phyloP scores from a whole-genome alignment of 2,797 vertebrate genomes.

The Halcyon smyrnensis region DNA sequence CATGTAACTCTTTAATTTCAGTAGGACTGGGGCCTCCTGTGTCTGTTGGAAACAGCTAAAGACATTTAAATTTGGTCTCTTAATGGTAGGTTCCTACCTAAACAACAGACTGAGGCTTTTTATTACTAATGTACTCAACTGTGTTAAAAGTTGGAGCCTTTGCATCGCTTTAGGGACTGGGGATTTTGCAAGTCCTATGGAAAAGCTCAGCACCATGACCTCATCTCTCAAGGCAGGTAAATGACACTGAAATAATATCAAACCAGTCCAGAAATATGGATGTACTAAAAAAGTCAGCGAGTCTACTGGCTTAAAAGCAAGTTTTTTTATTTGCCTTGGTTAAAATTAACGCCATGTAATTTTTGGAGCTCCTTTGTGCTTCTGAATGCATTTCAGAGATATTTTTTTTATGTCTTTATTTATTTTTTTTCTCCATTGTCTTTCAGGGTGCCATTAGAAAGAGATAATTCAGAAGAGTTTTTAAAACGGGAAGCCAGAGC shows the following conservation, averaged over 20 bases:
- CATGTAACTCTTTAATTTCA: background rate
- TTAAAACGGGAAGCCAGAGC: slow-evolving; percentile 97
- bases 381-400: slow-evolving; percentile 46
- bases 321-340: background rate
- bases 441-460: slow-evolving; percentile 94
- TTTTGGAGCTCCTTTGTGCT: slow-evolving; percentile 42
- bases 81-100: background rate
- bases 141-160: background rate
- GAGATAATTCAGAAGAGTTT: slow-evolving; percentile 98
- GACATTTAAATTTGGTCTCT: background rate
- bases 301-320: background rate
- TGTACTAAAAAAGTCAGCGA: background rate
- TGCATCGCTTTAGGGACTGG: background rate
- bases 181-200: background rate
- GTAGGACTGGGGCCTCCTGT: background rate
- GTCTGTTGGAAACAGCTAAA: background rate
- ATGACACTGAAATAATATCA: background rate
- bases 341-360: background rate
- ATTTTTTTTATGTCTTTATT: too few relatives aligned
- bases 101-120: background rate
- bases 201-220: background rate
- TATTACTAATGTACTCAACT: background rate
- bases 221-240: background rate
- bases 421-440: slow-evolving; percentile 44
- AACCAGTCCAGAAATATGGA: background rate